Evolutionary conservation across 2,797 vertebrate species (phyloP), one percentile per base, ranked within the genome.

Genomic region (Hypotaenidia philippensis): DNA sequence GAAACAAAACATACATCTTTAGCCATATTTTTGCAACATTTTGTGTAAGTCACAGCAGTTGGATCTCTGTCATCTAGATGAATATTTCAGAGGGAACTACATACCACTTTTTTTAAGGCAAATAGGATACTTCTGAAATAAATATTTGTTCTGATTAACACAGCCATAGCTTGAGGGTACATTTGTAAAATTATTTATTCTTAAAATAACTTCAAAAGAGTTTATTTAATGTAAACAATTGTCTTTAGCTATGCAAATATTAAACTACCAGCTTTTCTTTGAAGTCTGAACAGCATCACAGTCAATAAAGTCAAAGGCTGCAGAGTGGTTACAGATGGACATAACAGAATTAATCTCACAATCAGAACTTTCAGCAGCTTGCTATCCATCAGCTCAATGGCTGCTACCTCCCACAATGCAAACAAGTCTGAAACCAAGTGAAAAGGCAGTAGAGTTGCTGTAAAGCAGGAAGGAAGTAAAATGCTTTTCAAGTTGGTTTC

Each of bases 151-250:
- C 45, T 59, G 26, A 38, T 55, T 44, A 44, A 44, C 41, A 83
- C 64, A 92, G 15, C 4, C 40, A 41, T 74, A 85, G 4, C 34
- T 86, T 32, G 14, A 88, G 25, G 27, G 4, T 29, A 79, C 70
- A 85, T 86, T 72, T 83, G 19, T 47, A 66, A 85, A 91, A 72
- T 36, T 57, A 49, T 68, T 87, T 76, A 59, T 80, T 92, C 64
- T 83, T 44, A 38, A 79, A 68, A 22, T 29, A 65, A 49, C 1
- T 6, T 88, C 52, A 88, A 93, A 85, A 50, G 55, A 79, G 18
- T 76, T 83, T 84, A 64, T 82, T 91, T 65, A 66, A 86, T 36
- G 56, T 70, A 85, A 93, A 83, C 32, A 53, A 70, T 71, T 87
- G n/a, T 56, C 63, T 69, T 78, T 76, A 80, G 27, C 36, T 75